Evolutionary conservation across 1,140 invertebrate genomes (phyloP).

Genomic region (Dysdera silvatica): DNA sequence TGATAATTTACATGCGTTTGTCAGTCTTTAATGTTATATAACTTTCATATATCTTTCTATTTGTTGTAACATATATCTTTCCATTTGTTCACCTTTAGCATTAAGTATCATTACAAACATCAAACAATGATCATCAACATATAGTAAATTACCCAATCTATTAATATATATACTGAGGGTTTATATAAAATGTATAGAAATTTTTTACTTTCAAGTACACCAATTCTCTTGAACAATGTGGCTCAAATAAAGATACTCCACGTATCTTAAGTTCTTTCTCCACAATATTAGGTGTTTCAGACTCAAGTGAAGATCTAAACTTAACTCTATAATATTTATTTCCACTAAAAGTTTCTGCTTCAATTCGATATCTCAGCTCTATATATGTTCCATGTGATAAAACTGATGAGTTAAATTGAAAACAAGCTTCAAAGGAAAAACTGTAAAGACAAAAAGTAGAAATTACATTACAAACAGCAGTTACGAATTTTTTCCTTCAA

Average conservation of each 20-base stretch:
- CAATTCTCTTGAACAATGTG: slow-evolving; percentile 61
- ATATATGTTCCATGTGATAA: slow-evolving; percentile 39
- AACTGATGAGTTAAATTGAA: slow-evolving; percentile 56
- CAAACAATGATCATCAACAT: no score
- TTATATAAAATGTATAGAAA: no score
- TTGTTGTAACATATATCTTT: no score
- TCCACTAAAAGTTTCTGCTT: slow-evolving; percentile 66
- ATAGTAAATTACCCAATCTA: no score
- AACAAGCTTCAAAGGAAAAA: slow-evolving; percentile 81
- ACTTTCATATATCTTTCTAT: no score
- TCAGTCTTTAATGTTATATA: no score
- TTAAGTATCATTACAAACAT: background rate
- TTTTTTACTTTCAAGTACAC: slow-evolving; percentile 62
- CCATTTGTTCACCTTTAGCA: no score
- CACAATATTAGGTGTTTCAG: slow-evolving; percentile 41
- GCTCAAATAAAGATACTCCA: slow-evolving; percentile 12
- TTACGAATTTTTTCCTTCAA: background rate
- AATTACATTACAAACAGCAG: slow-evolving; percentile 3
- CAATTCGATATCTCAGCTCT: slow-evolving; percentile 63
- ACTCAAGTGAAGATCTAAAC: slow-evolving; percentile 46
- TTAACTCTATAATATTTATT: slow-evolving; percentile 74
- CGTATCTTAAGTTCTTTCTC: slow-evolving; percentile 37
- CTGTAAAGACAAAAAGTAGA: slow-evolving; percentile 44
- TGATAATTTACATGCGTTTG: no score
- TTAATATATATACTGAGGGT: no score